Conservation (phyloP, 2,797 vertebrate genomes). For the Acanthiza pusilla region DNA sequence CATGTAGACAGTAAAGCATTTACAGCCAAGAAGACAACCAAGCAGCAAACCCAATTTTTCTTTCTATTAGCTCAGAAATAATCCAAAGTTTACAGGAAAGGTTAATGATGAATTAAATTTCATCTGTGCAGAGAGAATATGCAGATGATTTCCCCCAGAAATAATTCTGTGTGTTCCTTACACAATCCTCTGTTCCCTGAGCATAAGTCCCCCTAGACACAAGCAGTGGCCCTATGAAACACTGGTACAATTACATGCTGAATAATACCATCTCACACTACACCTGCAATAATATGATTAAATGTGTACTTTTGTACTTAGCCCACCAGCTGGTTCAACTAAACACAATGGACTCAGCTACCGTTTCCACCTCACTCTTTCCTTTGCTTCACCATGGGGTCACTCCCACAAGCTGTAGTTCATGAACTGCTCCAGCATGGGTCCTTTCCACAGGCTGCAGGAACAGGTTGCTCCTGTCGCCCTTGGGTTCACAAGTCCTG, state of each 20-base stretch:
- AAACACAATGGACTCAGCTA: background rate
- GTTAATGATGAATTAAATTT: background rate
- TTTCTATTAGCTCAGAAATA: background rate
- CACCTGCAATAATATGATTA: background rate
- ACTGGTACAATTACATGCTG: background rate
- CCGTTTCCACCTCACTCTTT: background rate
- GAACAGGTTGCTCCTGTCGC: background rate
- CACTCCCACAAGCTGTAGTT: background rate
- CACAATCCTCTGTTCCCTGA: background rate
- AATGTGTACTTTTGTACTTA: background rate
- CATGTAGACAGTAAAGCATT: background rate
- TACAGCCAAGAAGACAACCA: background rate
- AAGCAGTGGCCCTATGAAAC: background rate
- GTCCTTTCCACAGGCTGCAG: background rate
- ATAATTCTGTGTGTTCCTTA: background rate
- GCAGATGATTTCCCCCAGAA: background rate
- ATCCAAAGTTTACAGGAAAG: background rate
- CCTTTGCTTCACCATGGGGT: background rate
- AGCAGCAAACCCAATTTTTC: background rate
- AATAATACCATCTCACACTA: background rate
- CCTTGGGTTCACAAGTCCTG: accelerated
- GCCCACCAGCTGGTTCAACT: background rate
- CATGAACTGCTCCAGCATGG: background rate
- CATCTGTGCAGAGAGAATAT: background rate
- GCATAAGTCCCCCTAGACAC: background rate